Evolutionary conservation across 2,888 invertebrate species (phyloP).

Genomic region (Amphiduros pacificus): DNA sequence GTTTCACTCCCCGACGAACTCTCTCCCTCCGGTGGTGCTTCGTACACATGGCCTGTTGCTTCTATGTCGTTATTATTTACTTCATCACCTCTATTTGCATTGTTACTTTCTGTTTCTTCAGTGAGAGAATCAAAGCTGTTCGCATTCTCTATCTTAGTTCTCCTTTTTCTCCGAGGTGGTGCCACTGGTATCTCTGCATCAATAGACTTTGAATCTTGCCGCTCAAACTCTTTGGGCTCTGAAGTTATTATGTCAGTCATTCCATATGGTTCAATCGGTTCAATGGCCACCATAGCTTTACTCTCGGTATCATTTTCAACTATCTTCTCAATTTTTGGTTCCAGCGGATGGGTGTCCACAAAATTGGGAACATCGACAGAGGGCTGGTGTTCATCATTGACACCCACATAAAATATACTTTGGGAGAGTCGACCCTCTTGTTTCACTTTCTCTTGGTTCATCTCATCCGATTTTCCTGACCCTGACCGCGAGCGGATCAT

Average conservation of each 20-base stretch:
- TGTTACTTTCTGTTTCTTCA: too few species aligned
- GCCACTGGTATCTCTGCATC: too few species aligned
- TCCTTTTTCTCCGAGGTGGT: too few species aligned
- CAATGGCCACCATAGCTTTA: background rate
- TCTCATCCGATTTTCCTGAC: background rate
- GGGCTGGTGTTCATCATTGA: background rate
- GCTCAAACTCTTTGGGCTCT: too few species aligned
- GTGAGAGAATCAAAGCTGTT: too few species aligned
- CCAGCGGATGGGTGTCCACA: background rate
- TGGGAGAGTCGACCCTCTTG: background rate
- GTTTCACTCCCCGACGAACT: background rate
- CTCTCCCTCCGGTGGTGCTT: background rate
- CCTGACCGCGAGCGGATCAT: background rate
- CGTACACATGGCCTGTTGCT: background rate
- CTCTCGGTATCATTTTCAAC: background rate
- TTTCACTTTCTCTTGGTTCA: too few species aligned
- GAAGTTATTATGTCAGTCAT: too few species aligned
- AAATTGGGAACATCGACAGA: background rate
- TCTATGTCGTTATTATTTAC: too few species aligned
- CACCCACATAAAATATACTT: background rate
- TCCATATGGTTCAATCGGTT: background rate
- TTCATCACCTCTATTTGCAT: too few species aligned
- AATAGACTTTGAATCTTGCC: too few species aligned
- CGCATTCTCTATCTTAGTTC: too few species aligned
- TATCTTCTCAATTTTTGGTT: background rate